These are phyloP conservation scores for Nematolebias whitei DNA, from an alignment of 2,113 vertebrate genomes.

Conservation along the genomic window DNA sequence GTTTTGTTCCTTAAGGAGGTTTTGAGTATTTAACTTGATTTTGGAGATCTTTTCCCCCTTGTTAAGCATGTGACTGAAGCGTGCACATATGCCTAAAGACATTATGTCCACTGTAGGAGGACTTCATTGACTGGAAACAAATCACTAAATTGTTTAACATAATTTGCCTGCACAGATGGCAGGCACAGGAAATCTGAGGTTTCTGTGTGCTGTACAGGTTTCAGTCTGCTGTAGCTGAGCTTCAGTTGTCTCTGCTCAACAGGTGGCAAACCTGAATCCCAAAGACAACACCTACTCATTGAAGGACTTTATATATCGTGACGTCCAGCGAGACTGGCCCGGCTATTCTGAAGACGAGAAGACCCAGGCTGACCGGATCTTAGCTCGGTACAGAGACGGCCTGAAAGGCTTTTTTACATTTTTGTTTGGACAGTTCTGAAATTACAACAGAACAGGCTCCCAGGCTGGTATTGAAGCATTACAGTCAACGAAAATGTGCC, in stretches of 20 bases:
- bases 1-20: background rate
- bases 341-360: constrained; percentile 89
- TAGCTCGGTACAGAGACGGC: constrained; percentile 81
- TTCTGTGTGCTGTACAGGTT: constrained; percentile 20
- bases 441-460: background rate
- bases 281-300: constrained; percentile 90
- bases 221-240: constrained; percentile 1
- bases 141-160: constrained; percentile 3
- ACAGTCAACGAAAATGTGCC: too few relatives aligned
- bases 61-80: constrained; percentile 2
- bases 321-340: constrained; percentile 91
- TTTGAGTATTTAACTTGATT: background rate
- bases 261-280: constrained; percentile 91
- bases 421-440: background rate
- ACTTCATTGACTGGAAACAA: constrained; percentile 39
- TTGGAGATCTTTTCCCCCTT: background rate
- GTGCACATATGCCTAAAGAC: constrained; percentile 21
- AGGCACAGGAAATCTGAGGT: constrained; percentile 39
- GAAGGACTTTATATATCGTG: constrained; percentile 90
- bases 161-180: constrained; percentile 63
- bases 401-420: constrained; percentile 5
- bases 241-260: constrained; percentile 14
- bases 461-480: background rate
- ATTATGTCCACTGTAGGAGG: constrained; percentile 11
- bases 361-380: constrained; percentile 81